Evolutionary conservation across 2,113 vertebrate genomes (phyloP).

Genomic region (Piaya cayana): DNA sequence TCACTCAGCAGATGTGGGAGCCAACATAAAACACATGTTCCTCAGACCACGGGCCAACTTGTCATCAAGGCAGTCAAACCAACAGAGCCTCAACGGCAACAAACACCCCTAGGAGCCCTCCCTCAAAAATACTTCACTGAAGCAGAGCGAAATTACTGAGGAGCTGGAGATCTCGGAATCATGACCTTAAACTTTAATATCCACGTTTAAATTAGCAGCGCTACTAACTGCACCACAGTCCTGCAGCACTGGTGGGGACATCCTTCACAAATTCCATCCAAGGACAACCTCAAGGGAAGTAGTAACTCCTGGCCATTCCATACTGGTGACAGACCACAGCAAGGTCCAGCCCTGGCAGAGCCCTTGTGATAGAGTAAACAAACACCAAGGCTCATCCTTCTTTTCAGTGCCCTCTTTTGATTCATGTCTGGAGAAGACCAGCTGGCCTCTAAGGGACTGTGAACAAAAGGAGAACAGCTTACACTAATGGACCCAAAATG

Average conservation of each 20-base stretch:
- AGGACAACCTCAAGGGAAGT: neutral
- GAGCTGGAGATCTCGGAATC: neutral
- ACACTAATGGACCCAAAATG: neutral
- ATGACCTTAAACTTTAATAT: neutral
- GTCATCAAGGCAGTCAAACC: neutral
- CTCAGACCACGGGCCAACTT: neutral
- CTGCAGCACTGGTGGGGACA: neutral
- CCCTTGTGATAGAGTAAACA: neutral
- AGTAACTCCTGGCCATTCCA: neutral
- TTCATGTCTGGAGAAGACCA: neutral
- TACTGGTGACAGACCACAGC: neutral
- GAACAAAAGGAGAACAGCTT: neutral
- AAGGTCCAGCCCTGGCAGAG: neutral
- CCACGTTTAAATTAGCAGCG: neutral
- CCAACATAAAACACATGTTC: neutral
- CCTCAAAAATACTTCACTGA: neutral
- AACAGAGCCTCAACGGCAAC: neutral
- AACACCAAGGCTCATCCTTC: neutral
- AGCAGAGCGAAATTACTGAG: neutral
- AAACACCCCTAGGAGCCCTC: neutral
- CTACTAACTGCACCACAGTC: neutral
- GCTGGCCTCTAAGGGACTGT: neutral
- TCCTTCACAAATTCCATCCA: neutral
- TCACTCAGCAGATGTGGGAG: neutral
- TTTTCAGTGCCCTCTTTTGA: neutral